A percentile compares a stretch with the other conserved stretches of the same genome.
Conservation (phyloP, 1,140 invertebrate species). For the Brachionus calyciflorus region DNA sequence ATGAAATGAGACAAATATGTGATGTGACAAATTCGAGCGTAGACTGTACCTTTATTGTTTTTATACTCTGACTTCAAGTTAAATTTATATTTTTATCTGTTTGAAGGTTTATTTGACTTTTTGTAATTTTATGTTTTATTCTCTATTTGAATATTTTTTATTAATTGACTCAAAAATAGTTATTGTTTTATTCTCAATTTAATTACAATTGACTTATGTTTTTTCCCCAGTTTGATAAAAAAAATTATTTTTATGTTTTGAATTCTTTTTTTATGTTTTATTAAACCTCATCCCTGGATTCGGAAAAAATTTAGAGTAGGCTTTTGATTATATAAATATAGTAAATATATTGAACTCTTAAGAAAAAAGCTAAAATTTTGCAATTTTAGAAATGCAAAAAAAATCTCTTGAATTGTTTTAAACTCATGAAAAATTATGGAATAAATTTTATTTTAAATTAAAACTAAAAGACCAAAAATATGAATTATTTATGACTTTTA, state of each 20-base stretch:
- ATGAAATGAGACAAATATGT: too few relatives aligned
- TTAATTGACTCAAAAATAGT: background rate
- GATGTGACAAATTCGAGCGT: too few relatives aligned
- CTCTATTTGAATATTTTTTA: background rate
- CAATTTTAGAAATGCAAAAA: background rate
- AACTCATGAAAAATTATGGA: too few relatives aligned
- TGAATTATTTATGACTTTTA: too few relatives aligned
- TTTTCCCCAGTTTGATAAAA: slow-evolving; percentile 2
- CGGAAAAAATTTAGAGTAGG: background rate
- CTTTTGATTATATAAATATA: too few relatives aligned
- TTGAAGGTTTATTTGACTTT: background rate
- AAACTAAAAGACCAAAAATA: too few relatives aligned
- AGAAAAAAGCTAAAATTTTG: background rate
- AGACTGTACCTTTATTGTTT: background rate
- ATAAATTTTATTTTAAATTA: too few relatives aligned
- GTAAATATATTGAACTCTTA: background rate
- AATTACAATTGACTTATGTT: slow-evolving; percentile 1
- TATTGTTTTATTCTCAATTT: background rate
- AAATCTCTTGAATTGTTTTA: too few relatives aligned
- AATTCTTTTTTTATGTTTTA: background rate
- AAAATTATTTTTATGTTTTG: slow-evolving; percentile 1
- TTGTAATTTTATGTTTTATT: background rate
- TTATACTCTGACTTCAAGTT: background rate
- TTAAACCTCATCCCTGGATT: background rate
- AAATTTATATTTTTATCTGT: background rate